These are phyloP conservation scores for Drosophila kepulauana DNA, from an alignment of 1,140 invertebrate species.

Conservation along the genomic window DNA sequence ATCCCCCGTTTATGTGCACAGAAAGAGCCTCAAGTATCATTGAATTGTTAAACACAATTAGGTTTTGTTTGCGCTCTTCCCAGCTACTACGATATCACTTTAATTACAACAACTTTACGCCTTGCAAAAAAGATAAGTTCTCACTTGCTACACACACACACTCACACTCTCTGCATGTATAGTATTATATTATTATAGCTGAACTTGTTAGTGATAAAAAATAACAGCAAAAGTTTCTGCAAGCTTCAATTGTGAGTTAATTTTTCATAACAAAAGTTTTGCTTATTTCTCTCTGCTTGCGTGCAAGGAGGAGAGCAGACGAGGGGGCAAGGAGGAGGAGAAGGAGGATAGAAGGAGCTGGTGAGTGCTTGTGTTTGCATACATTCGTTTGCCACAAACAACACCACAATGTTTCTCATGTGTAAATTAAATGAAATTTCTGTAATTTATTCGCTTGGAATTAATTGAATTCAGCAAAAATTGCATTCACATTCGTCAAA, in stretches of 20 bases:
- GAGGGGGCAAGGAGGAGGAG: background rate
- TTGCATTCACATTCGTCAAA: conserved; percentile 27
- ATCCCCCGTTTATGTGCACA: background rate
- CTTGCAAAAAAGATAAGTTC: conserved; percentile 41
- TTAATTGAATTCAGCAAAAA: conserved; percentile 49
- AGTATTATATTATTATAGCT: conserved; percentile 15
- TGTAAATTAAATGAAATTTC: conserved; percentile 55
- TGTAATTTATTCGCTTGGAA: conserved; percentile 52
- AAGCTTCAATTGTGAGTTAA: conserved; percentile 41
- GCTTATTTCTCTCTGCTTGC: conserved; percentile 13
- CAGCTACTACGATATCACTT: conserved; percentile 45
- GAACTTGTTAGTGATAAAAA: conserved; percentile 30
- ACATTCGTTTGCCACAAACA: conserved; percentile 33
- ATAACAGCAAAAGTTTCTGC: conserved; percentile 37
- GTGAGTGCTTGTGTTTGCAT: conserved; percentile 1
- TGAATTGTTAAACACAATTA: conserved; percentile 73
- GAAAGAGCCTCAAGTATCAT: conserved; percentile 37
- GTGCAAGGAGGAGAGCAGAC: background rate
- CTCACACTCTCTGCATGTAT: background rate
- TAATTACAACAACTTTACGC: conserved; percentile 54
- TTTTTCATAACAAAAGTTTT: conserved; percentile 42
- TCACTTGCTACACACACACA: too few relatives aligned
- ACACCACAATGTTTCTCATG: conserved; percentile 50
- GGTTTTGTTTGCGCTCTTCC: conserved; percentile 53
- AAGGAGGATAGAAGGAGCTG: background rate